Conservation (phyloP, 2,113 vertebrate genomes). For the Phrynocephalus versicolor region DNA sequence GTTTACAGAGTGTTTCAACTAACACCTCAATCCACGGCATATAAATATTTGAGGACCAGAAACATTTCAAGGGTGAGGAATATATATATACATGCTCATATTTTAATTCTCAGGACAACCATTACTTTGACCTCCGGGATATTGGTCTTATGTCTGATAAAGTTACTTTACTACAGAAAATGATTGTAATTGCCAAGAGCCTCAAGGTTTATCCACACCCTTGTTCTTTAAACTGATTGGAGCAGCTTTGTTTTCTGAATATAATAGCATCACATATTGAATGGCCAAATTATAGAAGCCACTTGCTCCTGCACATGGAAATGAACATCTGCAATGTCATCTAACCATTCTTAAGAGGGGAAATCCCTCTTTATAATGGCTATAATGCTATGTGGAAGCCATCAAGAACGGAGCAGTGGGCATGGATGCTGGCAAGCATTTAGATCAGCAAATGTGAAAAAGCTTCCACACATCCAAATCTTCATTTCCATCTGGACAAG, state of each 20-base stretch:
- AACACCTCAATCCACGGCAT: background rate
- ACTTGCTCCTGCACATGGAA: background rate
- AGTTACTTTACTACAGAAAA: background rate
- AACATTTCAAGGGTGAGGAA: background rate
- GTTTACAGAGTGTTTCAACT: background rate
- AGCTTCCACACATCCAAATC: background rate
- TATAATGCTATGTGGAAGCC: background rate
- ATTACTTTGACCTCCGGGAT: background rate
- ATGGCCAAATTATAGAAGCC: background rate
- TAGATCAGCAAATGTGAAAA: background rate
- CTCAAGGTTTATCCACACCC: background rate
- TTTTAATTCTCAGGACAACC: background rate
- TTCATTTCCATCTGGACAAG: background rate
- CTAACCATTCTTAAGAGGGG: too few relatives aligned
- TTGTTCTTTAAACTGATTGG: background rate
- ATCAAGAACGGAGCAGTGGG: background rate
- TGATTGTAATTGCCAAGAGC: background rate
- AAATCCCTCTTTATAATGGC: too few relatives aligned
- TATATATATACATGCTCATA: background rate
- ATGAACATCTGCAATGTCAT: background rate
- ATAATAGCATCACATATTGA: background rate
- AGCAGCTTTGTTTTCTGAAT: background rate
- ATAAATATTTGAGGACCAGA: background rate
- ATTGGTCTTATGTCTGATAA: background rate
- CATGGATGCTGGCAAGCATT: background rate